A percentile compares a stretch with the other conserved stretches of the same genome.
Evolutionary conservation across 1,140 invertebrate genomes (phyloP).

Genomic region (Panagrolaimus sp.): DNA sequence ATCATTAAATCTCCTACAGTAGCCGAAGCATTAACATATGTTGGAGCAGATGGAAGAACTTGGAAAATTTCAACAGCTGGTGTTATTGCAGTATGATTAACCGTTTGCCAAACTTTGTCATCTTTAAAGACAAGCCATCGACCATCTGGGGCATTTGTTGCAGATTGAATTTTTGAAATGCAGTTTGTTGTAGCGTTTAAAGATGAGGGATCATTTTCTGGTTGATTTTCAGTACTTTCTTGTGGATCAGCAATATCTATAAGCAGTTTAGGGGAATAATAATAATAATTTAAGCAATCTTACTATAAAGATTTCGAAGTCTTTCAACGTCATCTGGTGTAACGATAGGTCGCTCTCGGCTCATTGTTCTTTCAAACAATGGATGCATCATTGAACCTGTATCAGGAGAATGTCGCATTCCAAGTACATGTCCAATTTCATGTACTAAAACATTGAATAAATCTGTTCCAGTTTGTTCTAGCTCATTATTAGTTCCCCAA

Average conservation of each 20-base stretch:
- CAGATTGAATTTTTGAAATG: background rate
- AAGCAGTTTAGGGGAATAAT: too few relatives aligned
- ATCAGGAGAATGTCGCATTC: slow-evolving; percentile 34
- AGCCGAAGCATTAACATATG: background rate
- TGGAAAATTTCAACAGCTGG: background rate
- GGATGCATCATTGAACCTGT: slow-evolving; percentile 41
- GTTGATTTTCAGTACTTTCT: background rate
- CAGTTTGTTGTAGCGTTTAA: background rate
- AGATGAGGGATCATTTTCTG: background rate
- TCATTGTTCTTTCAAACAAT: slow-evolving; percentile 32
- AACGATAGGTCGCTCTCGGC: slow-evolving; percentile 40
- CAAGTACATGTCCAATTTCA: slow-evolving; percentile 45
- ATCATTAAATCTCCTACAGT: background rate
- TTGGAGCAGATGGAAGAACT: background rate
- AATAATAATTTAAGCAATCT: too few relatives aligned
- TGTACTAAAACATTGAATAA: slow-evolving; percentile 36
- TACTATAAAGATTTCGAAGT: slow-evolving; percentile 35
- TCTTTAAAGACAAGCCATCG: background rate
- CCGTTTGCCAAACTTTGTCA: background rate
- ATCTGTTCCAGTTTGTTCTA: background rate
- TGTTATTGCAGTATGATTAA: background rate
- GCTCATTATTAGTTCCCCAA: background rate
- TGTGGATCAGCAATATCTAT: background rate
- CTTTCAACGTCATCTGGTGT: slow-evolving; percentile 38
- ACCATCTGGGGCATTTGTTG: background rate